These are phyloP conservation scores for Parnassius orleans DNA, from an alignment of 2,888 invertebrate genomes.

Conservation along the genomic window DNA sequence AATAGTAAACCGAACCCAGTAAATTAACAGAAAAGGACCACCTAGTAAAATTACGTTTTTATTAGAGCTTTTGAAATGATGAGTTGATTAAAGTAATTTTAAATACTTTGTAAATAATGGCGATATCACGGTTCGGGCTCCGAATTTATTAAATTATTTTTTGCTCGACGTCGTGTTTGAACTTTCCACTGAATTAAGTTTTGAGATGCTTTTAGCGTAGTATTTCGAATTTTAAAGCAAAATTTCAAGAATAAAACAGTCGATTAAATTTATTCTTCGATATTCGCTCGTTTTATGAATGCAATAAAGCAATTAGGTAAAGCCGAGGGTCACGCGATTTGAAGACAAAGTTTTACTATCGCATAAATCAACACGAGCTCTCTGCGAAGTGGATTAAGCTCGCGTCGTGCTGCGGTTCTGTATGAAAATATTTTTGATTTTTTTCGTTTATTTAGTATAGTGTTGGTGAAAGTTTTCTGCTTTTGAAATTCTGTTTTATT, in stretches of 20 bases:
- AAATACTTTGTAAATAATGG: too few species aligned
- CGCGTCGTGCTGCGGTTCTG: conserved; percentile 16
- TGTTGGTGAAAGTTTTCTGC: conserved; percentile 14
- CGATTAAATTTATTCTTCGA: conserved; percentile 21
- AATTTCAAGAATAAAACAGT: conserved; percentile 13
- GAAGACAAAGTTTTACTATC: conserved; percentile 25
- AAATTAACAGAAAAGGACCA: too few species aligned
- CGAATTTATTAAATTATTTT: too few species aligned
- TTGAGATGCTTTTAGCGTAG: background rate
- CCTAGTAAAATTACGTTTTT: too few species aligned
- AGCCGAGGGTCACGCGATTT: conserved; percentile 21
- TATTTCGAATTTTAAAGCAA: conserved; percentile 1
- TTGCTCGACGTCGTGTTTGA: background rate
- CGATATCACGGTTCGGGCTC: too few species aligned
- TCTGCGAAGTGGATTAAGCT: conserved; percentile 19
- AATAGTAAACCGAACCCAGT: too few species aligned
- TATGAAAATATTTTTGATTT: conserved; percentile 10
- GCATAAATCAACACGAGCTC: conserved; percentile 24
- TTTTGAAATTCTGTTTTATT: conserved; percentile 1
- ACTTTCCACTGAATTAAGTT: background rate
- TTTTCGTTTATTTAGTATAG: conserved; percentile 18
- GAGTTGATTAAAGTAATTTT: too few species aligned
- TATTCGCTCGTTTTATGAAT: conserved; percentile 24
- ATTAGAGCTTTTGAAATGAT: too few species aligned
- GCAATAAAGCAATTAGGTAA: conserved; percentile 27